Conservation (phyloP, 2,888 invertebrate genomes). For the Harpagoxenus sublaevis region DNA sequence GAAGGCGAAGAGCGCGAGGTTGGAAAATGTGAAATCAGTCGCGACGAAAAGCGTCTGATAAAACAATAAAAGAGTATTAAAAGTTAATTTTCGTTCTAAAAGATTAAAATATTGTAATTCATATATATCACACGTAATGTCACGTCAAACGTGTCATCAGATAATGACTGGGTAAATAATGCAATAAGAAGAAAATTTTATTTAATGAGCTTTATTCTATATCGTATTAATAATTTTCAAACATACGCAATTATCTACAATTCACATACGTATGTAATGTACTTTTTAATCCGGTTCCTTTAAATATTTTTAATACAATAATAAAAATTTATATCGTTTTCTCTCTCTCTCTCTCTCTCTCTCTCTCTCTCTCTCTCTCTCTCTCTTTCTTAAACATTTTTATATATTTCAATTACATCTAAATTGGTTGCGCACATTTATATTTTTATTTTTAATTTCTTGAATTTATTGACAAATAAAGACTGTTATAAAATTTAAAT, state of each 20-base stretch:
- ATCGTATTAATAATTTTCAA: neutral
- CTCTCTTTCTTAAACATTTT: neutral
- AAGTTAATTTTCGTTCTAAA: conserved; percentile 79
- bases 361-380: too few species aligned
- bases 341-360: neutral
- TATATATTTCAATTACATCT: neutral
- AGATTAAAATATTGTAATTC: conserved; percentile 52
- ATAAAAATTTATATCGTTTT: neutral
- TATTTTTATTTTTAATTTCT: neutral
- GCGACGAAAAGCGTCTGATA: conserved; percentile 82
- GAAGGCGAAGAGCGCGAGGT: conserved; percentile 60
- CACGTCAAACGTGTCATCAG: neutral
- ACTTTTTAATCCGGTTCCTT: neutral
- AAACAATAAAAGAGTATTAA: conserved; percentile 83
- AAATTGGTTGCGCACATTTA: neutral
- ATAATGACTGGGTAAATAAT: neutral
- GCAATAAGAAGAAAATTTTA: neutral
- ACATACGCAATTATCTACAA: neutral
- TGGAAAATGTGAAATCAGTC: conserved; percentile 74
- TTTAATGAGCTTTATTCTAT: neutral
- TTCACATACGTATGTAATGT: neutral
- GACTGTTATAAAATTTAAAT: neutral
- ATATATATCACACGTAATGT: conserved; percentile 23
- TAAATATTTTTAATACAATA: conserved; percentile 3
- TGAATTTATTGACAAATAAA: neutral